phyloP scores from a whole-genome alignment of 2,797 vertebrate species.

The Semotilus atromaculatus region DNA sequence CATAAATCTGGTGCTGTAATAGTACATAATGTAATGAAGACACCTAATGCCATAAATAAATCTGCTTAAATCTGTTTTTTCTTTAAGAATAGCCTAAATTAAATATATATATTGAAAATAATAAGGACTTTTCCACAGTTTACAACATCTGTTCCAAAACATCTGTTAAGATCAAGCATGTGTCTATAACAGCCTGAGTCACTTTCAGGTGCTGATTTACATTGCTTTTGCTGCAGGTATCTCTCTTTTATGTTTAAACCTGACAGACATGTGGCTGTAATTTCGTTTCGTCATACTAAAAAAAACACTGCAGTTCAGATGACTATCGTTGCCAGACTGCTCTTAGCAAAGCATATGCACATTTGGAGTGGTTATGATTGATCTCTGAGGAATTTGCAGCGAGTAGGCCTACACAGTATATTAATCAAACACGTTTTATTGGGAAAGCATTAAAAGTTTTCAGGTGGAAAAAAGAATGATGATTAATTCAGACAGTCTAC shows the following conservation, averaged over 20 bases:
- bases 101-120: not conserved
- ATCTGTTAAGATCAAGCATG: conserved; percentile 30
- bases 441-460: not conserved
- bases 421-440: conserved; percentile 11
- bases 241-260: not conserved
- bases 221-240: not conserved
- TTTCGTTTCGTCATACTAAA: not conserved
- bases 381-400: not conserved
- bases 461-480: conserved; percentile 8
- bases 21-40: not conserved
- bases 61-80: not conserved
- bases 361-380: conserved; percentile 2
- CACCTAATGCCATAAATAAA: not conserved
- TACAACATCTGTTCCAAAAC: conserved; percentile 5
- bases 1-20: not conserved
- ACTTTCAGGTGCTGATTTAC: conserved; percentile 24
- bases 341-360: not conserved
- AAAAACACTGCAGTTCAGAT: not conserved
- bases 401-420: not conserved
- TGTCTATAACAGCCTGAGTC: conserved; percentile 38
- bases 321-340: conserved; percentile 2
- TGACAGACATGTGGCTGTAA: not conserved
- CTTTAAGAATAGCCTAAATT: not conserved
- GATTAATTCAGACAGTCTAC: not conserved
- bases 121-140: not conserved